Percentiles rank a stretch among this genome's conserved stretches.
These are phyloP conservation scores for Merluccius polli DNA, from an alignment of 2,797 vertebrate species.

Conservation along the genomic window DNA sequence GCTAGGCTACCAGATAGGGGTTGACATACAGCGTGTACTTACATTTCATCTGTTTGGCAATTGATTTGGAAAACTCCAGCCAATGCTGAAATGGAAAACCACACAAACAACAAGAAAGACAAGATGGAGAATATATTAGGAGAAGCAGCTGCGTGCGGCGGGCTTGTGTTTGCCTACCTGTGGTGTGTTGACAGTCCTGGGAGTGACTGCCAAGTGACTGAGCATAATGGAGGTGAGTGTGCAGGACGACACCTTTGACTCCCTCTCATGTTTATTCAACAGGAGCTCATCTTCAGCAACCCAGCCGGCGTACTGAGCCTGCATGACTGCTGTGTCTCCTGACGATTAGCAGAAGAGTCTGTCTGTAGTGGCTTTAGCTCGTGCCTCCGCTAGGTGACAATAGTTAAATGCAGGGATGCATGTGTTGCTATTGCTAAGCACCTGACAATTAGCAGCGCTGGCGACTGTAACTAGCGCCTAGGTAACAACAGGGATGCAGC, in stretches of 20 bases:
- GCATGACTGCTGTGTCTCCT: neutral
- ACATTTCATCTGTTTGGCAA: slow-evolving; percentile 97
- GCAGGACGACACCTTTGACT: neutral
- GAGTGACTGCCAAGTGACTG: neutral
- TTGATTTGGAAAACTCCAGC: slow-evolving; percentile 96
- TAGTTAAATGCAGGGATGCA: neutral
- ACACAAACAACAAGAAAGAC: slow-evolving; percentile 22
- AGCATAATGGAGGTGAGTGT: neutral
- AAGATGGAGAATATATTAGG: neutral
- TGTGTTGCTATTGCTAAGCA: neutral
- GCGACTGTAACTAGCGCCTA: neutral
- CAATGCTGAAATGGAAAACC: slow-evolving; percentile 80
- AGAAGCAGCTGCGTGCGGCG: neutral
- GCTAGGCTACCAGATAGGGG: no score
- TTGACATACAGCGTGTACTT: slow-evolving; percentile 62
- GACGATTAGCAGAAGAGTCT: neutral
- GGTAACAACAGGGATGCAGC: neutral
- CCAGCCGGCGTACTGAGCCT: no score
- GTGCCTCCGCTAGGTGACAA: neutral
- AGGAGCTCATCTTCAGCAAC: neutral
- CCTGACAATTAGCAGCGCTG: neutral
- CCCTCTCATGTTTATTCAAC: neutral
- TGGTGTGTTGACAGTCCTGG: neutral
- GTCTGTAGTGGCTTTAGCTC: neutral
- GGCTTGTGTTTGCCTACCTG: slow-evolving; percentile 32